Evolutionary conservation across 2,113 vertebrate genomes (phyloP).

Genomic region (Rhadina sibilatrix): DNA sequence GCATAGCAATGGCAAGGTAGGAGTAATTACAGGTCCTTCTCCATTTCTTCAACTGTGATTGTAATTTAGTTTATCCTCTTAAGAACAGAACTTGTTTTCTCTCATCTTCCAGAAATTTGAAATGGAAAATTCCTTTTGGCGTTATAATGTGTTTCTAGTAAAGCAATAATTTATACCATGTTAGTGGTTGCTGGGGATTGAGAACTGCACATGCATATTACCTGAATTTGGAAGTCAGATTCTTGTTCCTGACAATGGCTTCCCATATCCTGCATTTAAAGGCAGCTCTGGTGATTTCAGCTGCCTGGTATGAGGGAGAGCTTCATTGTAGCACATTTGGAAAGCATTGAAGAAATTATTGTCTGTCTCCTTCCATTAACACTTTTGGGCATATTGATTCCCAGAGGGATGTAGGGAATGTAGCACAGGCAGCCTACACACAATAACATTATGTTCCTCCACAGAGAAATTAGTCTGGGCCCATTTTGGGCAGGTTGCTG

Average conservation of each 20-base stretch:
- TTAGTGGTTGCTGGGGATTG: background rate
- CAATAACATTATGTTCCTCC: background rate
- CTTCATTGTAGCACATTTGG: background rate
- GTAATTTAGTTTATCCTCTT: background rate
- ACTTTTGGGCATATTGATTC: background rate
- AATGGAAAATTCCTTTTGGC: background rate
- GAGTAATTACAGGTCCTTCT: constrained; percentile 18
- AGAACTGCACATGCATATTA: background rate
- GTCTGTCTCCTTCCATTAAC: background rate
- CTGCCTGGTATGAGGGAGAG: background rate
- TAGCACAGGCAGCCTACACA: background rate
- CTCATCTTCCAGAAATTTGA: background rate
- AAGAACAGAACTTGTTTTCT: background rate
- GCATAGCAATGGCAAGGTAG: constrained; percentile 93
- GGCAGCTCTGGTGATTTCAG: background rate
- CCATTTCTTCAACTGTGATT: background rate
- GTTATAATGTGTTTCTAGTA: background rate
- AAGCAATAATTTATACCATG: background rate
- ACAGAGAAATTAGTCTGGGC: background rate
- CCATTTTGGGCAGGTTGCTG: background rate
- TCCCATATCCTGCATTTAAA: background rate
- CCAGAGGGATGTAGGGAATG: background rate
- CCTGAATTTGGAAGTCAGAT: background rate
- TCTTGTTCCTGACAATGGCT: background rate
- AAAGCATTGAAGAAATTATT: background rate